These are phyloP conservation scores for Leguminivora glycinivorella DNA, from an alignment of 1,140 invertebrate genomes.

Conservation along the genomic window DNA sequence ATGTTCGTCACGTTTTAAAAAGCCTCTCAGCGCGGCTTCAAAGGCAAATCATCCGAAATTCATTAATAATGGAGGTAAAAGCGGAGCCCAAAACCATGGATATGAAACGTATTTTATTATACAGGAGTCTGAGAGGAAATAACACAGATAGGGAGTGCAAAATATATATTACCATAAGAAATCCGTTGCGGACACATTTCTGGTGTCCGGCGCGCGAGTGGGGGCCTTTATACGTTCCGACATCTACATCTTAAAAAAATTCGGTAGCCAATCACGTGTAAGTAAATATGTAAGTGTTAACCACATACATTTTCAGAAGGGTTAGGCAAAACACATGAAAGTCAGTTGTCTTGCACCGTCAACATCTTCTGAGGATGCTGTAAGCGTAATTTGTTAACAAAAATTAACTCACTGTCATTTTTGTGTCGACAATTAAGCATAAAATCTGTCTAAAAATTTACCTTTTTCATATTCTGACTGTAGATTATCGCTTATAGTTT, in stretches of 20 bases:
- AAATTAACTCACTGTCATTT: no score
- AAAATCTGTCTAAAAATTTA: no score
- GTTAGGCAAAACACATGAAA: no score
- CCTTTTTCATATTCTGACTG: no score
- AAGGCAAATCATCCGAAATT: slow-evolving; percentile 32
- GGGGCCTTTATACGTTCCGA: slow-evolving; percentile 41
- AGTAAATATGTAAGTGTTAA: no score
- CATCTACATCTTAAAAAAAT: background rate
- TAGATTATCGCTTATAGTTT: no score
- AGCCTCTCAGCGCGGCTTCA: slow-evolving; percentile 4
- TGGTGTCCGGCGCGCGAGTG: slow-evolving; percentile 47
- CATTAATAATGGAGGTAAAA: slow-evolving; percentile 36
- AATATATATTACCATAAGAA: slow-evolving; percentile 62
- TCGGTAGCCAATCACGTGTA: no score
- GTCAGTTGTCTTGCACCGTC: no score
- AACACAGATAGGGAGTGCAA: slow-evolving; percentile 43
- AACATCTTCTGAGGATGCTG: no score
- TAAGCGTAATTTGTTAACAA: no score
- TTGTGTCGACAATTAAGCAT: no score
- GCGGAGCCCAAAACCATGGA: slow-evolving; percentile 7
- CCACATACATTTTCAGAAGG: no score
- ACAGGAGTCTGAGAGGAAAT: slow-evolving; percentile 47
- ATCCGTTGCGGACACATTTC: slow-evolving; percentile 49
- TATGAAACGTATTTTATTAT: slow-evolving; percentile 27
- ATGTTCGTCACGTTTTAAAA: slow-evolving; percentile 12